Percentiles rank a stretch among this genome's conserved stretches.
Evolutionary conservation across 2,888 invertebrate genomes (phyloP).

Genomic region (Silvanus unidentatus): DNA sequence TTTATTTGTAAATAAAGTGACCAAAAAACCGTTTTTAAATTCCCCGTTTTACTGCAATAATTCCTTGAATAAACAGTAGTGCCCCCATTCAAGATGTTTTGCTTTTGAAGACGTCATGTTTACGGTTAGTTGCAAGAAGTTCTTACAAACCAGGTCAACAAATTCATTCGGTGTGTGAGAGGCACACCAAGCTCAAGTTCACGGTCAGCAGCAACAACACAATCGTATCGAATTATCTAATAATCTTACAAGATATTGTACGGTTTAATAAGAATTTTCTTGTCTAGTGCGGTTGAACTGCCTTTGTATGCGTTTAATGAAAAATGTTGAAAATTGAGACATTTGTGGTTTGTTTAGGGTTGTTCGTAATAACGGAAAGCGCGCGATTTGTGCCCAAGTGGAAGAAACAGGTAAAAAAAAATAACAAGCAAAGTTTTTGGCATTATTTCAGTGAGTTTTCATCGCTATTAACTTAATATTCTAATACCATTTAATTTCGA

Average conservation of each 20-base stretch:
- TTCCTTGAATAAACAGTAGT: too few relatives aligned
- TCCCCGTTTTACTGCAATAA: not conserved
- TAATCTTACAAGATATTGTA: too few relatives aligned
- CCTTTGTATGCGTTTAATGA: not conserved
- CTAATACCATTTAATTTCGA: too few relatives aligned
- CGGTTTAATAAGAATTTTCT: too few relatives aligned
- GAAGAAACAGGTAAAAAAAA: constrained; percentile 77
- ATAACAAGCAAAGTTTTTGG: too few relatives aligned
- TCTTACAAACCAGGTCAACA: constrained; percentile 28
- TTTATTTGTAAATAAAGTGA: not conserved
- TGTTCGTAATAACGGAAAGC: too few relatives aligned
- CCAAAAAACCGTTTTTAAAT: too few relatives aligned
- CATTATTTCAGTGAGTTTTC: too few relatives aligned
- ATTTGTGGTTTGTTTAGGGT: constrained; percentile 15
- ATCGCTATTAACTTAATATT: not conserved
- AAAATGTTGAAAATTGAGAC: constrained; percentile 2
- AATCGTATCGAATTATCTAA: too few relatives aligned
- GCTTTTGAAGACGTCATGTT: constrained; percentile 16
- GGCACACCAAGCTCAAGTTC: constrained; percentile 35
- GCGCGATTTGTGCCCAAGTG: constrained; percentile 68
- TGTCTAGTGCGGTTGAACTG: not conserved
- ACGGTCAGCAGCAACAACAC: constrained; percentile 30
- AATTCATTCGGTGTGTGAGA: constrained; percentile 3
- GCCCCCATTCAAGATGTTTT: too few relatives aligned
- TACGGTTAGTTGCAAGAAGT: constrained; percentile 37